These are phyloP conservation scores for Apamea anceps DNA, from an alignment of 2,888 invertebrate genomes.

Conservation along the genomic window DNA sequence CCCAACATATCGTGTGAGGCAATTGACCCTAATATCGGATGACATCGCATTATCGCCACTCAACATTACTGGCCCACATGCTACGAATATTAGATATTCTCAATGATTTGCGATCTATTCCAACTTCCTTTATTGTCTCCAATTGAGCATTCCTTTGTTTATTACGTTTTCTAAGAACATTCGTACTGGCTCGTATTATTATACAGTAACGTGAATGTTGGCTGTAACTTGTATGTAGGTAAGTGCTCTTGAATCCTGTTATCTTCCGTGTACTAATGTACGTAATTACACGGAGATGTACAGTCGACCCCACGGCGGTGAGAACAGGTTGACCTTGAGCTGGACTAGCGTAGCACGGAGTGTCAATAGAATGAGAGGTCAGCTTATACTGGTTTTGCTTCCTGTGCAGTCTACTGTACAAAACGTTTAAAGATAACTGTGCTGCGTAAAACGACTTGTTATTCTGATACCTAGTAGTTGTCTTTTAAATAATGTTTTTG, in stretches of 20 bases:
- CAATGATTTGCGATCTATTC: conserved; percentile 54
- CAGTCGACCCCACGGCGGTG: neutral
- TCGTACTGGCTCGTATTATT: conserved; percentile 26
- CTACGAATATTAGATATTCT: conserved; percentile 55
- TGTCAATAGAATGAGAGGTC: neutral
- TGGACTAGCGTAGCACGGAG: neutral
- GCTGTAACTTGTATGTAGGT: conserved; percentile 26
- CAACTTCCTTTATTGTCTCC: conserved; percentile 48
- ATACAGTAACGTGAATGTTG: conserved; percentile 35
- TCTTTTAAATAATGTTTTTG: conserved; percentile 11
- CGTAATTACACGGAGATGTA: conserved; percentile 58
- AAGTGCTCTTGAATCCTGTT: conserved; percentile 50
- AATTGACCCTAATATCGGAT: conserved; percentile 85
- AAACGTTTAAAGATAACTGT: conserved; percentile 49
- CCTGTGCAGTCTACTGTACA: conserved; percentile 19
- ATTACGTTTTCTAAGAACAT: conserved; percentile 41
- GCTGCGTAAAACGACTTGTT: conserved; percentile 40
- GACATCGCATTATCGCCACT: conserved; percentile 79
- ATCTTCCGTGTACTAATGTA: conserved; percentile 50
- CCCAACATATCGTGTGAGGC: conserved; percentile 78
- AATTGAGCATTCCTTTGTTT: conserved; percentile 50
- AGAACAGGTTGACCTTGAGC: neutral
- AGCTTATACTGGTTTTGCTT: neutral
- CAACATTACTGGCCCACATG: conserved; percentile 65
- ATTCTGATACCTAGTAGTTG: conserved; percentile 10